Base-by-base conservation (phyloP, 2,888 invertebrate species). In the Euproctis similis region DNA sequence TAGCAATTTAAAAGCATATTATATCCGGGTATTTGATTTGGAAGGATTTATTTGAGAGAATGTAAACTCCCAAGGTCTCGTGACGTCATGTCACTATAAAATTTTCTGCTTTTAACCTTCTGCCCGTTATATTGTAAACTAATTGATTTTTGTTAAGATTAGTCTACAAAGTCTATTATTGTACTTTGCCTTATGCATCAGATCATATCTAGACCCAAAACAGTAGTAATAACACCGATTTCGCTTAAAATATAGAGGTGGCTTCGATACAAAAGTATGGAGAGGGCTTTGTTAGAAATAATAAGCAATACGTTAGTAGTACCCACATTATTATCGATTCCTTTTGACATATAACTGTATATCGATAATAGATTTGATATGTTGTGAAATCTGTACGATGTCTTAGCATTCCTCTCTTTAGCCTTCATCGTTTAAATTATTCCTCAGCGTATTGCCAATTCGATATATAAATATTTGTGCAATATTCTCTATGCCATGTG, bases 131-230 rank as follows among this genome's bases (percentile, higher is more conserved):
- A 19, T 14, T 21, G 27, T 24, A 20, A 19, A 7, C 11, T 20
- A 11, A 30, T 17, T 29, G 20, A 31, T 30, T 25, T 33, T 12
- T 21, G 12, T n/a, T n/a, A n/a, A 24, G 24, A 26, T 8, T 40
- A 19, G 4, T 2, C n/a, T 19, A 31, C 32, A 29, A 23, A 33
- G 28, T 19, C 29, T 49, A 43, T 33, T n/a, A n/a, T n/a, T n/a
- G n/a, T n/a, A n/a, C n/a, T n/a, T n/a, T n/a, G n/a, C n/a, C 40
- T 31, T 32, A 39, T 43, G 61, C 60, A 56, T 69, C 59, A 46
- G 39, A 39, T 65, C 65, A 65, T 59, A 53, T 74, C 72, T 72
- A 74, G 76, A 75, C 72, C 57, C 59, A 50, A n/a, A 19, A 19
- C n/a, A n/a, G n/a, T n/a, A n/a, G n/a, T n/a, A n/a, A n/a, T n/a